Evolutionary conservation across 1,140 invertebrate species (phyloP).

Genomic region (Diorhabda carinulata): DNA sequence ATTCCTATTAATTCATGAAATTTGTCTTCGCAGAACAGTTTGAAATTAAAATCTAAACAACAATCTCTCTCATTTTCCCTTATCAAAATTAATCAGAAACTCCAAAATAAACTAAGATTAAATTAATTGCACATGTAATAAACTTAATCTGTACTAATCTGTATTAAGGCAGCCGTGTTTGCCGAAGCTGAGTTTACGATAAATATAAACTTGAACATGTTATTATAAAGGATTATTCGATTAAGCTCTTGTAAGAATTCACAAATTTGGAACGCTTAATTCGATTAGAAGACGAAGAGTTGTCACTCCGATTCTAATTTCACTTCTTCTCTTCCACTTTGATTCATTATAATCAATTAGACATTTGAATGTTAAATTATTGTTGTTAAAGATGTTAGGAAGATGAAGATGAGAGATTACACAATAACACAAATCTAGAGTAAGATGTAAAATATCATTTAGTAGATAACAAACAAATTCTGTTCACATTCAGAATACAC

Average conservation of each 20-base stretch:
- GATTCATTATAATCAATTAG: slow-evolving; percentile 1
- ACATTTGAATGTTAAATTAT: not conserved
- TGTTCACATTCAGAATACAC: too few relatives aligned
- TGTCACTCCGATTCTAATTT: slow-evolving; percentile 1
- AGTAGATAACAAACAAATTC: too few relatives aligned
- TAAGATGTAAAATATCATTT: too few relatives aligned
- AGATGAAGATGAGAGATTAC: not conserved
- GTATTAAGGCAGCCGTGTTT: slow-evolving; percentile 1
- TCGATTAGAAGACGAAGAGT: not conserved
- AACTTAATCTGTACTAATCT: slow-evolving; percentile 2
- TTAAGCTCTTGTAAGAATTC: not conserved
- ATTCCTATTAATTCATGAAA: not conserved
- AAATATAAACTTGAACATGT: slow-evolving; percentile 3
- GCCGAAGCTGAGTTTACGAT: slow-evolving; percentile 1
- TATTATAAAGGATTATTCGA: slow-evolving; percentile 3
- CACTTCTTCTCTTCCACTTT: not conserved
- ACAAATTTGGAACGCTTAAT: slow-evolving; percentile 2
- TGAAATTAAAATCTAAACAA: not conserved
- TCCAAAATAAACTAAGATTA: not conserved
- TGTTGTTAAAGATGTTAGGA: not conserved
- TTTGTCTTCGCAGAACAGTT: not conserved
- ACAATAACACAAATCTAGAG: not conserved
- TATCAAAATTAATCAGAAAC: slow-evolving; percentile 3
- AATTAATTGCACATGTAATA: slow-evolving; percentile 3
- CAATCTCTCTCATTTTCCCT: not conserved